Evolutionary conservation across 2,888 invertebrate genomes (phyloP), one percentile per base, ranked within the genome.

Genomic region (Ganaspis brasiliensis): DNA sequence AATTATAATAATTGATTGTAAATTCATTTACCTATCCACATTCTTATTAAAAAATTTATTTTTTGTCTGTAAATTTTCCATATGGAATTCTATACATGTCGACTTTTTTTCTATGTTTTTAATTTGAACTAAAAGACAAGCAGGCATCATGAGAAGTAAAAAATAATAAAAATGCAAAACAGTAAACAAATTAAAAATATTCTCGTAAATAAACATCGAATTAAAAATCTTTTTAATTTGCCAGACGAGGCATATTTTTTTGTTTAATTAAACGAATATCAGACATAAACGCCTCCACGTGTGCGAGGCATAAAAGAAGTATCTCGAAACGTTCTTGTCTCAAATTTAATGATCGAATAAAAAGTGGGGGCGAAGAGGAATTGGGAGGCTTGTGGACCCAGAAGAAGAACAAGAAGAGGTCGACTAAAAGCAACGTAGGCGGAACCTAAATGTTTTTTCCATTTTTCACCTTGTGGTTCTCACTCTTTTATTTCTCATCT

Each of bases 341-440:
- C 1, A 24, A 67, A 67, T 63, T 63, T 63, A 40, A 67, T 24
- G 40, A 24, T 8, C 10, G 45, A 45, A 67, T 67, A 67, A 67
- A 67, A 67, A 24, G 52, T 8, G 19, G 19, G 19, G 52, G 52
- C 8, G 6, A 52, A 6, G 52, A 52, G 52, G n/a, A 19, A 52
- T 52, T 52, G 16, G 37, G 59, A n/a, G 31, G 14, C 21, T 40
- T 37, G 61, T 35, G 37, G 61, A 63, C 61, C 40, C 40, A 63
- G 14, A 63, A 12, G 14, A 40, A 21, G 21, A 37, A 37, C 16
- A 37, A 63, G 37, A 63, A 19, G 21, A 24, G 63, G 8, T 40
- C 40, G 40, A 78, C 73, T 79, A 80, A 76, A 79, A 84, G 79
- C 49, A 70, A 63, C 75, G 82, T 83, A 71, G 82, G 83, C 73